Evolutionary conservation across 64 coral and sea anemone genomes (phyloP).

Genomic region (Montipora cactus): DNA sequence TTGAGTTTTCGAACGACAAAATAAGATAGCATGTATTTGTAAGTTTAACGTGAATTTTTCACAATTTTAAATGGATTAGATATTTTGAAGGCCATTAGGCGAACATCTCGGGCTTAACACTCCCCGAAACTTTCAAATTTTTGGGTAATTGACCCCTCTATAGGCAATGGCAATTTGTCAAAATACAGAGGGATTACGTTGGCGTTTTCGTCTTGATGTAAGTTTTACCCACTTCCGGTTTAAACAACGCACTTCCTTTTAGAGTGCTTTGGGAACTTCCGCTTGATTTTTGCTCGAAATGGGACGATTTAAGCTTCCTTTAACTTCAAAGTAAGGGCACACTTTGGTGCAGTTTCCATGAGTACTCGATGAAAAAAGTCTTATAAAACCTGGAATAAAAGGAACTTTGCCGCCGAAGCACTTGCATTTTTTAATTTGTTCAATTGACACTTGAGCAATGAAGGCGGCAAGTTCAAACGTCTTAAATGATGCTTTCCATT

Average conservation of each 20-base stretch:
- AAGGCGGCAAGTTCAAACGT: slow-evolving; percentile 49
- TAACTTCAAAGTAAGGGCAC: not conserved
- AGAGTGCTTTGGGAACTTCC: not conserved
- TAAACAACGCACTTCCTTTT: slow-evolving; percentile 65
- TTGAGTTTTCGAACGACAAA: not conserved
- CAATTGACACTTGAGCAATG: slow-evolving; percentile 48
- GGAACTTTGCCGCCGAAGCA: not conserved
- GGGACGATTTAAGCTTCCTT: not conserved
- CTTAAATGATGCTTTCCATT: slow-evolving; percentile 20
- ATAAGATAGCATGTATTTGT: not conserved
- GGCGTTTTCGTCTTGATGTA: not conserved
- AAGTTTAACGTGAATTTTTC: not conserved
- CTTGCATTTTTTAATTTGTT: slow-evolving; percentile 21
- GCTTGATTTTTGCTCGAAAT: not conserved
- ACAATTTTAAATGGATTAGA: not conserved
- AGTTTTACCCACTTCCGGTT: slow-evolving; percentile 52
- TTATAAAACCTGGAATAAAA: not conserved
- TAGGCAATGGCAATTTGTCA: slow-evolving; percentile 14
- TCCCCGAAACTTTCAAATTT: not conserved
- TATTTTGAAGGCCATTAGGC: not conserved
- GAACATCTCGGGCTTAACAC: not conserved
- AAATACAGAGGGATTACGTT: not conserved
- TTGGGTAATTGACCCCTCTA: slow-evolving; percentile 23
- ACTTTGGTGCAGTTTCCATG: not conserved
- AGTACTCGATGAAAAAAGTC: not conserved